Evolutionary conservation across 2,113 vertebrate genomes (phyloP).

Genomic region (Shinisaurus crocodilurus): DNA sequence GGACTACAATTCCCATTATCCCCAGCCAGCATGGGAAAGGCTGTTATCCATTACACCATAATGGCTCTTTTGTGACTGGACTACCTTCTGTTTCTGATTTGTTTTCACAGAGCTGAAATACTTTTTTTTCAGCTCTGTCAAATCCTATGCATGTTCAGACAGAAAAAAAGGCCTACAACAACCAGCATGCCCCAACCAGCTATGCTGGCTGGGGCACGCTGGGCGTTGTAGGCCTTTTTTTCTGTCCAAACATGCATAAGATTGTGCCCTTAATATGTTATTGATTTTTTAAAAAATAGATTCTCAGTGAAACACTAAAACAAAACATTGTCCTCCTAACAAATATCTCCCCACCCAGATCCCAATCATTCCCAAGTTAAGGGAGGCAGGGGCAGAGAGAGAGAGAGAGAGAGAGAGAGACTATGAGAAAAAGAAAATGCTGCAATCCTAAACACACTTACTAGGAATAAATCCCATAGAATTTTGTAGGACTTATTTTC

Average conservation of each 20-base stretch:
- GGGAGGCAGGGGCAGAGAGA: no score
- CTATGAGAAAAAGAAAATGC: neutral
- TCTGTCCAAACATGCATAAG: no score
- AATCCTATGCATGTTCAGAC: no score
- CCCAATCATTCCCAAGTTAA: neutral
- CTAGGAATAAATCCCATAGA: neutral
- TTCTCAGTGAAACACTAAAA: neutral
- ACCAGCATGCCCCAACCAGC: neutral
- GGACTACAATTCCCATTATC: neutral
- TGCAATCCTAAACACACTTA: neutral
- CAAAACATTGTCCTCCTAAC: no score
- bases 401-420: neutral
- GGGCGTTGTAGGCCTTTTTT: no score
- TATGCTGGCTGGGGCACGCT: neutral
- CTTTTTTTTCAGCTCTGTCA: neutral
- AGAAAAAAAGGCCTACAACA: no score
- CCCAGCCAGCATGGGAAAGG: neutral
- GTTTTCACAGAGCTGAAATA: neutral
- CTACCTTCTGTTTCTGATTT: neutral
- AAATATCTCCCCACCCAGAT: neutral
- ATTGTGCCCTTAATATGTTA: no score
- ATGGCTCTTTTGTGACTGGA: neutral
- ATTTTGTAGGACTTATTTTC: neutral
- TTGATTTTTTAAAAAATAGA: neutral
- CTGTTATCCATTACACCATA: neutral